These are phyloP conservation scores for Hirudinaria manillensis DNA, from an alignment of 2,888 invertebrate species.

Conservation along the genomic window DNA sequence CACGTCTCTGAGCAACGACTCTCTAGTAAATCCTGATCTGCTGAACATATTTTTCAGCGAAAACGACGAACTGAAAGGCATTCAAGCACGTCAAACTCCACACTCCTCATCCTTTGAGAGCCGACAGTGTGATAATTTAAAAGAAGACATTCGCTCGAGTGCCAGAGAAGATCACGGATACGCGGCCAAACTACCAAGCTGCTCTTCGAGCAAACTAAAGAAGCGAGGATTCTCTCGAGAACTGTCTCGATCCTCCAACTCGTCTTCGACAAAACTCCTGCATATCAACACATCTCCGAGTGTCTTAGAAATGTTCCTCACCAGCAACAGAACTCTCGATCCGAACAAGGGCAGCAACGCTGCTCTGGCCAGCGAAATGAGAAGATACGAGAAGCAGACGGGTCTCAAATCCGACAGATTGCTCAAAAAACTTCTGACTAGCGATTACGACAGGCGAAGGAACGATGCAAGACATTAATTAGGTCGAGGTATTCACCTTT, in stretches of 20 bases:
- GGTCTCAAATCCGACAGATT: constrained; percentile 29
- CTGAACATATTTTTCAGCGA: too few species aligned
- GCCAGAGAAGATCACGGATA: constrained; percentile 24
- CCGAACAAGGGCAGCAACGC: constrained; percentile 41
- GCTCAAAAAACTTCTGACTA: constrained; percentile 8
- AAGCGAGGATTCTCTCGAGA: neutral
- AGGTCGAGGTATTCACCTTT: neutral
- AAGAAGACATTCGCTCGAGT: neutral
- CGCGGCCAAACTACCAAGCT: constrained; percentile 25
- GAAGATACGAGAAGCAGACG: constrained; percentile 32
- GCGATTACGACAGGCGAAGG: constrained; percentile 5
- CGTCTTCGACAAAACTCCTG: neutral
- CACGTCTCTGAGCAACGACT: neutral
- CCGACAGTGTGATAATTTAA: neutral
- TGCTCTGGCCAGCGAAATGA: constrained; percentile 34
- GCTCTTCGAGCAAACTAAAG: constrained; percentile 10
- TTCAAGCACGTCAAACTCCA: neutral
- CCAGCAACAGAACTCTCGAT: constrained; percentile 36
- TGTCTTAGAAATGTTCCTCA: constrained; percentile 38
- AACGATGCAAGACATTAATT: neutral
- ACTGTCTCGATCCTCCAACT: neutral
- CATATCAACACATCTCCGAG: neutral
- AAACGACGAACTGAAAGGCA: neutral
- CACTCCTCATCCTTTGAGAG: neutral
- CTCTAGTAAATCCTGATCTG: too few species aligned